These are phyloP conservation scores for Blera fallax DNA, from an alignment of 2,888 invertebrate genomes.

Conservation along the genomic window DNA sequence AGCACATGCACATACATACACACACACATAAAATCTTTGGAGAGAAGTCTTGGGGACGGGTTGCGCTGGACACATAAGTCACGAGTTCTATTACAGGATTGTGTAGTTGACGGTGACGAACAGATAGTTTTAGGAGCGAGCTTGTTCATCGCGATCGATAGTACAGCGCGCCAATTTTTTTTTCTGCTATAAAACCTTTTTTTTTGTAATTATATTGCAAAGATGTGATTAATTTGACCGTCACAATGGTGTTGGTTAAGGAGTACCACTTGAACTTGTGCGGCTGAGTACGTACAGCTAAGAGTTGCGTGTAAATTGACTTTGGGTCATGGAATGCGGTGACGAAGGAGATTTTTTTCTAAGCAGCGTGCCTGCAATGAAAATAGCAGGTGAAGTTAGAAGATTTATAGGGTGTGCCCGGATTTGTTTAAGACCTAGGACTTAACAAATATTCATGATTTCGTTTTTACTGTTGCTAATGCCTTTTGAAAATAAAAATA, in stretches of 20 bases:
- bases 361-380: neutral
- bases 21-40: neutral
- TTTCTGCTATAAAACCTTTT: slow-evolving; percentile 6
- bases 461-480: too few relatives aligned
- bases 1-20: too few relatives aligned
- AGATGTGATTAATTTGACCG: slow-evolving; percentile 62
- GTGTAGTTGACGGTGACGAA: slow-evolving; percentile 37
- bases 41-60: slow-evolving; percentile 50
- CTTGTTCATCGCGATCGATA: slow-evolving; percentile 64
- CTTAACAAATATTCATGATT: too few relatives aligned
- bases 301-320: slow-evolving; percentile 56
- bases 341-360: slow-evolving; percentile 29
- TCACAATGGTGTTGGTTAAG: slow-evolving; percentile 18
- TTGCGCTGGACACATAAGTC: slow-evolving; percentile 64
- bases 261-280: slow-evolving; percentile 60
- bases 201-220: slow-evolving; percentile 35
- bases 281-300: neutral
- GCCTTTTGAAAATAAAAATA: too few relatives aligned
- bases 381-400: slow-evolving; percentile 3
- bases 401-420: slow-evolving; percentile 19
- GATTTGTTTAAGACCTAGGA: neutral
- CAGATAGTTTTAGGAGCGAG: slow-evolving; percentile 44
- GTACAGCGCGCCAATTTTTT: slow-evolving; percentile 44
- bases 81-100: slow-evolving; percentile 57
- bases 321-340: slow-evolving; percentile 50